Evolutionary conservation across 2,113 vertebrate genomes (phyloP).

Genomic region (Aspiorhynchus laticeps): DNA sequence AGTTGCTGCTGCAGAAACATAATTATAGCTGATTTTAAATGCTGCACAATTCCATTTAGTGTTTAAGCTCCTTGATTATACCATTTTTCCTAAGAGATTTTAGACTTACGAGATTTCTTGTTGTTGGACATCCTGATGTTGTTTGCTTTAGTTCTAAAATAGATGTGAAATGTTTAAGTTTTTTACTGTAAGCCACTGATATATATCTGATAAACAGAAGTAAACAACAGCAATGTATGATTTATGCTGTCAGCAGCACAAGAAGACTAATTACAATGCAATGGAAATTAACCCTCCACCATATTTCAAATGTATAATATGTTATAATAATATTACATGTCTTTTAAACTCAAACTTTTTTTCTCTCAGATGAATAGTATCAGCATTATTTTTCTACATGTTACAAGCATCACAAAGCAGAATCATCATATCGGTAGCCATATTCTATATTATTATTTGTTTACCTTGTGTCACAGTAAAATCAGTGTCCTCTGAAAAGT

Average conservation of each 20-base stretch:
- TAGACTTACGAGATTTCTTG: slow-evolving; percentile 29
- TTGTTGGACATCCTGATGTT: slow-evolving; percentile 29
- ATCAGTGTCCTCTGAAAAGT: neutral
- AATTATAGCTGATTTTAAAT: neutral
- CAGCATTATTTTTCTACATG: neutral
- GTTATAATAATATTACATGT: neutral
- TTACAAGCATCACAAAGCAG: neutral
- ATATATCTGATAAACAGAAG: neutral
- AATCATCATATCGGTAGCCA: neutral
- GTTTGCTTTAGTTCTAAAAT: slow-evolving; percentile 14
- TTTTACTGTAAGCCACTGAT: neutral
- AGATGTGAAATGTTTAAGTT: neutral
- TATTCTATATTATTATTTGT: neutral
- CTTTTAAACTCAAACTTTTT: too few relatives aligned
- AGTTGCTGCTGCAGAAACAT: neutral
- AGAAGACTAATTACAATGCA: neutral
- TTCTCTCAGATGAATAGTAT: neutral
- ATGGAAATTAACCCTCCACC: neutral
- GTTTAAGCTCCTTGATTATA: neutral
- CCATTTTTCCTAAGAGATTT: neutral
- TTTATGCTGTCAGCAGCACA: neutral
- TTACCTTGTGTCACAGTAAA: slow-evolving; percentile 22
- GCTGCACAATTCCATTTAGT: neutral
- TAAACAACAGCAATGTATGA: neutral
- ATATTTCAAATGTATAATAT: neutral